Evolutionary conservation across 2,888 invertebrate genomes (phyloP), one percentile per base, ranked within the genome.

Genomic region (Xestia rhomboidea): DNA sequence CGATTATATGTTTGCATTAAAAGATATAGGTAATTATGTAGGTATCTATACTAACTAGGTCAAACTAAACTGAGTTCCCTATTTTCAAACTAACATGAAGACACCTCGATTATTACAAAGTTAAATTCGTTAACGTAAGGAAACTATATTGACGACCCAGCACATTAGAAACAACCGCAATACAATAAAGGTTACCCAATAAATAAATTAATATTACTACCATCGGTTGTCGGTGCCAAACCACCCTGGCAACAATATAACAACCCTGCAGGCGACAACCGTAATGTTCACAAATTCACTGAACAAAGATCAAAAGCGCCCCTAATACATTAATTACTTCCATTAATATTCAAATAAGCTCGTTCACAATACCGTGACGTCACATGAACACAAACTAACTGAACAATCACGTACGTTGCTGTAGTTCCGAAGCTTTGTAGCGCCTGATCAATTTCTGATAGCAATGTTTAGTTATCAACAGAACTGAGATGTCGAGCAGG

Each of bases 241-340:
- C 27, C 2, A 60, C 13, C 18, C 13, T 38, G 34, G 24, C 30
- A 70, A 57, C 64, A 68, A 49, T 66, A 41, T 54, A 51, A 60
- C 34, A 38, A n/a, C 15, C 41, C 49, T 21, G 24, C 49, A 49
- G 49, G 38, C 67, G 49, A 73, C 63, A 57, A 77, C 51, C 63
- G 69, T 41, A 81, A 68, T 38, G 44, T 68, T 62, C 34, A 71
- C 64, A 74, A 68, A 66, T 70, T 72, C 60, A 62, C 41, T 70
- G 74, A 82, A 73, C 82, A 77, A 67, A 71, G 82, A 82, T 82
- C 85, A 85, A 82, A 85, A 72, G 81, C 84, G 64, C 57, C 67
- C 51, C 62, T 69, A 77, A 85, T 81, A 81, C 74, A 85, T 72
- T 77, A 76, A 77, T 80, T 83, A 85, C 73, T 85, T 64, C 44